Conservation (phyloP, 2,888 invertebrate species). For the Phorcus lineatus region DNA sequence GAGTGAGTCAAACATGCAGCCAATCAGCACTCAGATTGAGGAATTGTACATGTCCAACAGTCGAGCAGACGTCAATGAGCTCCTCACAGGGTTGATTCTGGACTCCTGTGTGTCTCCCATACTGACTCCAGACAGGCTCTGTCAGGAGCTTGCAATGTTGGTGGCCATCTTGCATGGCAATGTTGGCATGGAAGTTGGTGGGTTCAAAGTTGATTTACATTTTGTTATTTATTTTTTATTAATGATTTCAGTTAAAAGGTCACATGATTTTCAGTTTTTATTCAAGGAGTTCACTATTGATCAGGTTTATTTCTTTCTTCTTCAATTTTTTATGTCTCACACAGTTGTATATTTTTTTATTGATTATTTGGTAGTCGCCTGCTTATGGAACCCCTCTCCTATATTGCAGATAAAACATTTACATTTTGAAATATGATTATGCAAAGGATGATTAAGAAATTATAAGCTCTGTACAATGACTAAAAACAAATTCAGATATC, state of each 20-base stretch:
- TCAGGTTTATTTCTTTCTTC: no score
- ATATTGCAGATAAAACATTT: no score
- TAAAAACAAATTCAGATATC: no score
- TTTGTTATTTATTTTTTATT: background rate
- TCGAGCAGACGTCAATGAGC: conserved; percentile 80
- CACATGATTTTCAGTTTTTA: background rate
- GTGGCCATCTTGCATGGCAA: conserved; percentile 91
- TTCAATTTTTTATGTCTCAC: no score
- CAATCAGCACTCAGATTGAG: conserved; percentile 87
- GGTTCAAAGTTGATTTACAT: conserved; percentile 59
- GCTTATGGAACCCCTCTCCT: no score
- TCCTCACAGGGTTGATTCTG: conserved; percentile 83
- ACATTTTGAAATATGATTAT: no score
- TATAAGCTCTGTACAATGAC: no score
- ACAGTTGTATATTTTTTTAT: no score
- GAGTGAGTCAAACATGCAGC: conserved; percentile 90
- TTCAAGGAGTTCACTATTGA: no score
- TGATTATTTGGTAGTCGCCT: no score
- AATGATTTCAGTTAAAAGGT: background rate
- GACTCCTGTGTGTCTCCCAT: conserved; percentile 82
- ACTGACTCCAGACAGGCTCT: conserved; percentile 77
- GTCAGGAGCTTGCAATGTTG: conserved; percentile 89
- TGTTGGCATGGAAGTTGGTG: conserved; percentile 92
- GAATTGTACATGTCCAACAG: conserved; percentile 81
- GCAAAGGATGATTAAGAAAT: no score